Evolutionary conservation across 92 coral and sea anemone genomes (phyloP), one percentile per base, ranked within the genome.

Genomic region (Siderastrea siderea): DNA sequence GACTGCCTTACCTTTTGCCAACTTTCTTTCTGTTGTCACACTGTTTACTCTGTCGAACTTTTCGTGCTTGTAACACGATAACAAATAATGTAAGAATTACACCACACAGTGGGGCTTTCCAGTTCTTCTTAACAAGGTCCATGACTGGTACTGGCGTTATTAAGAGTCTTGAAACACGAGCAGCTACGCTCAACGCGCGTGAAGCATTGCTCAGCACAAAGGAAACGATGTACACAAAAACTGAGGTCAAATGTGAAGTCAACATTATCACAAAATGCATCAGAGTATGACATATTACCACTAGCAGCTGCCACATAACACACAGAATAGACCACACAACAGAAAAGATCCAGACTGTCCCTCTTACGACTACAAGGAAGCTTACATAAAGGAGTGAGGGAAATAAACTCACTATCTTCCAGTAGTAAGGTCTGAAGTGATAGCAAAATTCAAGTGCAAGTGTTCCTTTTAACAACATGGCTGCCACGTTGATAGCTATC

Each of bases 401-500:
- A 3, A 57, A 2, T n/a, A 57, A 6, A 15, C 3, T 46, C 8
- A 76, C 7, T 3, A 76, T 61, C 70, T 14, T 49, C 83, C 83
- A 78, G 58, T 78, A 78, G 51, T 61, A 48, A 61, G 83, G 83
- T 50, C 83, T 62, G 46, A 61, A 47, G 50, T 62, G 55, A 78
- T 78, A 78, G 58, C 17, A 5, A 8, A 68, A 78, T 78, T 78
- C 83, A 48, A 78, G 46, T 63, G 47, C 71, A 11, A 78, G 44
- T 4, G 58, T 3, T 3, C 0, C 58, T 58, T n/a, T 62, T 0
- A 78, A 63, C 13, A 78, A 78, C 59, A 48, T 64, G 71, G 71
- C 49, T n/a, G 59, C 71, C 2, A 62, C 51, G 16, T 78, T 15
- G 14, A 78, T 3, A 4, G 26, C 65, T 19, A 38, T 17, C n/a